Conservation (phyloP, 2,888 invertebrate genomes). For the Sesia apiformis region DNA sequence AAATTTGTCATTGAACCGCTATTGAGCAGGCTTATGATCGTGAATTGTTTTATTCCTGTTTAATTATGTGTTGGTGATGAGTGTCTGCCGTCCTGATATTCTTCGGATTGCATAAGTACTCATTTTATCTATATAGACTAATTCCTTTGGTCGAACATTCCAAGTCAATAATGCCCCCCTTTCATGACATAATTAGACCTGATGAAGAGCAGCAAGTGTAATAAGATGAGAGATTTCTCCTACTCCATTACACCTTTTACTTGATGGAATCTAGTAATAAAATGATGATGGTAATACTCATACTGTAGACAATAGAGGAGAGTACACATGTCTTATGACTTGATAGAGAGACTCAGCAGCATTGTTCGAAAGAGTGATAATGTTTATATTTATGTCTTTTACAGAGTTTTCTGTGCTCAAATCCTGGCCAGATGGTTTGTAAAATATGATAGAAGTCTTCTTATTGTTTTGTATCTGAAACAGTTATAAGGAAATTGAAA, state of each 20-base stretch:
- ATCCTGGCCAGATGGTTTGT: slow-evolving; percentile 32
- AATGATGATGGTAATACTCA: slow-evolving; percentile 8
- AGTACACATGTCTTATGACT: slow-evolving; percentile 54
- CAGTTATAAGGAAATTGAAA: not conserved
- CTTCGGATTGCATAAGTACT: too few species aligned
- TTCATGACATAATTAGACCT: not conserved
- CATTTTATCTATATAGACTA: too few species aligned
- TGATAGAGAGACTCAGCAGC: slow-evolving; percentile 59
- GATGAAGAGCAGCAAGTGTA: not conserved
- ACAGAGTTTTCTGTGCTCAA: not conserved
- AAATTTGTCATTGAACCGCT: too few species aligned
- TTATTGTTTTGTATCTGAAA: slow-evolving; percentile 41
- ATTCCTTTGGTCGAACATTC: too few species aligned
- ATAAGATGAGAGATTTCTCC: not conserved
- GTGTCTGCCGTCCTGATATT: too few species aligned
- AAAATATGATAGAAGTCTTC: slow-evolving; percentile 55
- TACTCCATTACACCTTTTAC: too few species aligned
- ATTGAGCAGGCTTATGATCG: too few species aligned
- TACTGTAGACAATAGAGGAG: slow-evolving; percentile 51
- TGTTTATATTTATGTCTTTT: slow-evolving; percentile 44
- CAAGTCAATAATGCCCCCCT: too few species aligned
- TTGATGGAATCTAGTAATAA: too few species aligned
- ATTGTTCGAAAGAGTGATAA: slow-evolving; percentile 46
- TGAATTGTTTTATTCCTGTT: too few species aligned
- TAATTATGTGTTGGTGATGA: too few species aligned